Evolutionary conservation across 2,113 vertebrate genomes (phyloP).

Genomic region (Leuciscus idus): DNA sequence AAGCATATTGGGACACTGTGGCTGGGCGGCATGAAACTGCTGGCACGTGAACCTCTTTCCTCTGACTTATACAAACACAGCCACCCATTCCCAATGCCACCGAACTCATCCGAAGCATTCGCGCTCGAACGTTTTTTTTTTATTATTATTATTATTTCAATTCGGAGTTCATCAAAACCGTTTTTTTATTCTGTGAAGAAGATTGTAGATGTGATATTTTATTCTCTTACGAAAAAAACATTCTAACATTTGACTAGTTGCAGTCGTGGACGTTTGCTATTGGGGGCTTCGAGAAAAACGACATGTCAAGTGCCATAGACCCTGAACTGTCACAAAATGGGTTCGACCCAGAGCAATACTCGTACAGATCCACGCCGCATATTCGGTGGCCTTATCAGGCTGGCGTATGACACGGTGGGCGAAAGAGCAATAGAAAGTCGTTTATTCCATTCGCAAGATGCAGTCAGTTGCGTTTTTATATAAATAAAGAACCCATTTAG

Average conservation of each 20-base stretch:
- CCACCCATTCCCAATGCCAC: background rate
- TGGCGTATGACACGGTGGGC: conserved; percentile 63
- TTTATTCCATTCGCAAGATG: conserved; percentile 68
- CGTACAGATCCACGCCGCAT: conserved; percentile 58
- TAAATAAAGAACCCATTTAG: conserved; percentile 66
- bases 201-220: conserved; percentile 73
- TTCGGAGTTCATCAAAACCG: conserved; percentile 72
- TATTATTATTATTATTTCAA: background rate
- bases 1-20: conserved; percentile 78
- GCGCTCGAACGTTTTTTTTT: conserved; percentile 32
- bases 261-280: conserved; percentile 46
- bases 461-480: conserved; percentile 62
- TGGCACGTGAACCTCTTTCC: conserved; percentile 45
- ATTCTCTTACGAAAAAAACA: conserved; percentile 6
- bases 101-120: background rate
- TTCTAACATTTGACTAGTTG: conserved; percentile 35
- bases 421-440: conserved; percentile 74
- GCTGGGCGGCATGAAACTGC: conserved; percentile 68
- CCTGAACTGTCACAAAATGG: conserved; percentile 84
- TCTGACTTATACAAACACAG: background rate
- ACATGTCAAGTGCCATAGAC: conserved; percentile 93
- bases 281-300: conserved; percentile 66
- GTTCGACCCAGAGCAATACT: conserved; percentile 76
- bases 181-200: conserved; percentile 84
- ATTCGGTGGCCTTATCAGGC: conserved; percentile 37